These are phyloP conservation scores for Trypoxylus dichotomus DNA, from an alignment of 1,140 invertebrate genomes.

Conservation along the genomic window DNA sequence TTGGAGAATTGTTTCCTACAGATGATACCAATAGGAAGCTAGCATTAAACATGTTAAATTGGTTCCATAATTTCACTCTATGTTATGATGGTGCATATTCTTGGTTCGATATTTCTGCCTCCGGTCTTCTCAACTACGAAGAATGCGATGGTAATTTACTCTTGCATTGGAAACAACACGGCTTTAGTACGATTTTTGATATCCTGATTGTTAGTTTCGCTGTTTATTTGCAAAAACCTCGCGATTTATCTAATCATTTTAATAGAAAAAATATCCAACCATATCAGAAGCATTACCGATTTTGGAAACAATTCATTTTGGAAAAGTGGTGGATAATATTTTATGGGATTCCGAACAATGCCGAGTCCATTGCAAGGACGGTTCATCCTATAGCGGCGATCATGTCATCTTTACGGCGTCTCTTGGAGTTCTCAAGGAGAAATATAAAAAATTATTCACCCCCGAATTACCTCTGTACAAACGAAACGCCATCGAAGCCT, in stretches of 20 bases:
- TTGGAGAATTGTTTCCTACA: constrained; percentile 31
- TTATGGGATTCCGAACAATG: constrained; percentile 51
- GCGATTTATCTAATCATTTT: background rate
- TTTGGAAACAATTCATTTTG: constrained; percentile 52
- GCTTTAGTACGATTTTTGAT: constrained; percentile 62
- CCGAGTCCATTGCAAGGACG: constrained; percentile 61
- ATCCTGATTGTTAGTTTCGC: constrained; percentile 58
- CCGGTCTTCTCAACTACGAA: constrained; percentile 59
- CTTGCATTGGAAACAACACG: constrained; percentile 64
- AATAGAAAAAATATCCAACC: constrained; percentile 43
- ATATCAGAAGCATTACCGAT: constrained; percentile 34
- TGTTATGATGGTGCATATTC: constrained; percentile 61
- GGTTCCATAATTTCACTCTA: constrained; percentile 59
- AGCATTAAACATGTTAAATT: constrained; percentile 56
- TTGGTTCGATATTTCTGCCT: constrained; percentile 63
- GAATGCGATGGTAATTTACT: constrained; percentile 61
- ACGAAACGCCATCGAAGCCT: constrained; percentile 60
- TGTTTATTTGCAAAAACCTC: no score
- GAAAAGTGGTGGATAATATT: constrained; percentile 57
- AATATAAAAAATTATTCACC: constrained; percentile 60
- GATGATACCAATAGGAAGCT: constrained; percentile 36
- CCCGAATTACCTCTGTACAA: constrained; percentile 64
- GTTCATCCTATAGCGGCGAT: constrained; percentile 60
- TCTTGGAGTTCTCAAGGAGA: constrained; percentile 69
- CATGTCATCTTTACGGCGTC: constrained; percentile 69